A percentile compares a stretch with the other conserved stretches of the same genome.
Conservation (phyloP, 1,140 invertebrate genomes). For the Brachionus asplanchnoidis region DNA sequence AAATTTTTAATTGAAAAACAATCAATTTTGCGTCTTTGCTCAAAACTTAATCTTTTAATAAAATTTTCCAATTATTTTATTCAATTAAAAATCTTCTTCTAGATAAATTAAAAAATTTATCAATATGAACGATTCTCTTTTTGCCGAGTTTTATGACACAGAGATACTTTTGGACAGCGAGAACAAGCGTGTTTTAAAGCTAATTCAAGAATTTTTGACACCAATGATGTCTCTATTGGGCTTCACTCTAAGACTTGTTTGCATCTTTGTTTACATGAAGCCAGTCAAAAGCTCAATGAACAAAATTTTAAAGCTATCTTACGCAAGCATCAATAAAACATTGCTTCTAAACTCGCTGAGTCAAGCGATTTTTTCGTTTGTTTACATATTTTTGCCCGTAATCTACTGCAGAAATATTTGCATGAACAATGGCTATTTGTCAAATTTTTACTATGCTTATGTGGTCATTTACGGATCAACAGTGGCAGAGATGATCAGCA, state of each 20-base stretch:
- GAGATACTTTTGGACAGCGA: background rate
- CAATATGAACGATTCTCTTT: background rate
- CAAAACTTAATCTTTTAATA: background rate
- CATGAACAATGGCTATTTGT: background rate
- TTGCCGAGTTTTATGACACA: background rate
- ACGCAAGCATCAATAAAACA: background rate
- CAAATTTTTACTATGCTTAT: constrained; percentile 3
- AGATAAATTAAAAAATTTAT: background rate
- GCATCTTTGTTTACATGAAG: background rate
- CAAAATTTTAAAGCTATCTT: background rate
- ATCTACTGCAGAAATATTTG: background rate
- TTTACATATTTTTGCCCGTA: background rate
- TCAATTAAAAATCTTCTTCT: background rate
- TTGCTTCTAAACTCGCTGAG: background rate
- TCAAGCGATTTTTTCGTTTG: background rate
- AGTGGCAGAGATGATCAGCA: background rate
- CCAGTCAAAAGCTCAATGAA: background rate
- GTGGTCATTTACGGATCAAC: background rate
- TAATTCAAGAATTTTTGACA: background rate
- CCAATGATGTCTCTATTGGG: background rate
- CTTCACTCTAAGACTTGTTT: background rate
- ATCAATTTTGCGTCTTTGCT: background rate
- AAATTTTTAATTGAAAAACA: background rate
- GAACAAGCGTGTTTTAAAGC: background rate
- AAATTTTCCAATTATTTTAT: background rate